Base-by-base conservation (phyloP, 1,140 invertebrate genomes). In the Brachionus paranguensis region DNA sequence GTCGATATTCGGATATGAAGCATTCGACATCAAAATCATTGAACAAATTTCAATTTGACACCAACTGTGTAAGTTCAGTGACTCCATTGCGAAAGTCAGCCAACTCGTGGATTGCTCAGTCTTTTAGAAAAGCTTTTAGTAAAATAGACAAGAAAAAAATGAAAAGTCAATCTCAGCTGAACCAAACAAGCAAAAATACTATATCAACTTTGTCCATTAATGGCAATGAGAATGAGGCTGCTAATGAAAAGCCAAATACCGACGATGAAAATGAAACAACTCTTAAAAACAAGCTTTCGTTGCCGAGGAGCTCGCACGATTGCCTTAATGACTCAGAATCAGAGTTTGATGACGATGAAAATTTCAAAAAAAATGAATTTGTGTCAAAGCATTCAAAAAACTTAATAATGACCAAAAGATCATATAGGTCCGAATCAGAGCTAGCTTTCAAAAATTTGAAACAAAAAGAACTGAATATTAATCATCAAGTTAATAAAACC, bases 361-460 rank as follows among this genome's bases (percentile, higher is more conserved):
- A 76, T 29, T 50, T 76, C 1, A 76, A 76, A 50, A 76, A 76
- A 72, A 41, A 29, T n/a, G 68, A 72, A 72, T 72, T 45, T 72
- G 17, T 72, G 41, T 37, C 76, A 79, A 64, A 79, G 50, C 47
- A 79, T 79, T 55, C 76, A 20, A 79, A 79, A 55, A 64, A 55
- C 64, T 81, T 68, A 37, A 60, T 81, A n/a, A 81, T 81, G 53
- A 64, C 78, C 37, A 81, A 81, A 37, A 53, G 78, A 41, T 81
- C 78, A 10, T 81, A 64, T 41, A 60, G 78, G 33, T 81, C 78
- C 20, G 78, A 81, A 68, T 81, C 78, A 20, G 78, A 81, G 7
- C 17, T 81, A 24, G 72, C 72, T 76, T 76, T 76, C 45, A 76
- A 76, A 76, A 76, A 76, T 76, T 76, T 76, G 29, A 76, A 53